These are phyloP conservation scores for Chaetodon trifasciatus DNA, from an alignment of 2,797 vertebrate species.

Conservation along the genomic window DNA sequence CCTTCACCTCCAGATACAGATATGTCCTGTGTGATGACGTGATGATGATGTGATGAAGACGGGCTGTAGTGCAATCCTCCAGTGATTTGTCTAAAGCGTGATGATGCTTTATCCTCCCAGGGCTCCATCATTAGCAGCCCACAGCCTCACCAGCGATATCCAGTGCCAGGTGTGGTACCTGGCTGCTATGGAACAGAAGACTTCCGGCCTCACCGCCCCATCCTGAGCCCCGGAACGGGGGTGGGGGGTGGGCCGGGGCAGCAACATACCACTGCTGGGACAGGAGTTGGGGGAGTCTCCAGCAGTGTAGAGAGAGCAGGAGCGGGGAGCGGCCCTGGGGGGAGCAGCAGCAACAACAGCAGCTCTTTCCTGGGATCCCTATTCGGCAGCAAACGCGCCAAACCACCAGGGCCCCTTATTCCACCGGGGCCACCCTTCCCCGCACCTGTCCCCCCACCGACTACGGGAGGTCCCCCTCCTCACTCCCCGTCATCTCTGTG, in stretches of 20 bases:
- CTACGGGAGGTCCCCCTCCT: conserved; percentile 87
- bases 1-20: neutral
- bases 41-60: neutral
- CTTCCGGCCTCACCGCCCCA: conserved; percentile 90
- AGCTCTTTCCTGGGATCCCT: conserved; percentile 94
- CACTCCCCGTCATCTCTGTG: conserved; percentile 88
- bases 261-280: conserved; percentile 89
- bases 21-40: conserved; percentile 19
- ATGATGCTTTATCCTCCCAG: conserved; percentile 79
- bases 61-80: neutral
- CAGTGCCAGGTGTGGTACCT: conserved; percentile 82
- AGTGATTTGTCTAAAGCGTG: conserved; percentile 26
- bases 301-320: conserved; percentile 86
- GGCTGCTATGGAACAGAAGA: conserved; percentile 87
- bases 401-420: conserved; percentile 89
- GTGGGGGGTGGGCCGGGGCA: conserved; percentile 93
- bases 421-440: conserved; percentile 91
- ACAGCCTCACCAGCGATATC: conserved; percentile 91
- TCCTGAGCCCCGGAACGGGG: conserved; percentile 91
- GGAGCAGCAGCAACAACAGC: conserved; percentile 84
- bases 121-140: conserved; percentile 98
- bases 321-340: conserved; percentile 79
- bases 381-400: conserved; percentile 93
- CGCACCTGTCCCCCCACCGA: conserved; percentile 87
- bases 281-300: conserved; percentile 85